phyloP scores from a whole-genome alignment of 2,888 invertebrate genomes.

The Lithophane ornitopus region DNA sequence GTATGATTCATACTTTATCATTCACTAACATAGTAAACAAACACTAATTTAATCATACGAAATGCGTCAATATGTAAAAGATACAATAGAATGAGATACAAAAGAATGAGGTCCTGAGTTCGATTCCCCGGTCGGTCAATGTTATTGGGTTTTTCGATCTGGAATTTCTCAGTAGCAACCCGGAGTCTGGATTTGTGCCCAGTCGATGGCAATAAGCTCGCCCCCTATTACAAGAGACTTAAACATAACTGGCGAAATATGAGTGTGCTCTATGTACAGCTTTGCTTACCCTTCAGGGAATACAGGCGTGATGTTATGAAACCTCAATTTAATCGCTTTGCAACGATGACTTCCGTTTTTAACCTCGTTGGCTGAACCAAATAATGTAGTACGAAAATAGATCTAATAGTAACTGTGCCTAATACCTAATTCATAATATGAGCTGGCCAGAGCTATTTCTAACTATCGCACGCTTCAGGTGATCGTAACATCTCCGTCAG shows the following conservation, averaged over 20 bases:
- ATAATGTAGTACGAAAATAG: conserved; percentile 39
- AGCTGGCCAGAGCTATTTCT: conserved; percentile 30
- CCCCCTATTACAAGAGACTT: not conserved
- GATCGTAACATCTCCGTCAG: conserved; percentile 22
- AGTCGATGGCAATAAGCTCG: not conserved
- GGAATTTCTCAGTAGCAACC: not conserved
- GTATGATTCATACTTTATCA: conserved; percentile 46
- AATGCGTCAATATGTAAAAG: conserved; percentile 17
- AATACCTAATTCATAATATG: conserved; percentile 33
- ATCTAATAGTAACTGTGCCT: conserved; percentile 7
- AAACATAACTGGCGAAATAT: not conserved
- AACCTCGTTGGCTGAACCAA: conserved; percentile 33
- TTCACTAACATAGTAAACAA: conserved; percentile 38
- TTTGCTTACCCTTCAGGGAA: not conserved
- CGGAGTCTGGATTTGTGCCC: not conserved
- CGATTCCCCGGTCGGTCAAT: not conserved
- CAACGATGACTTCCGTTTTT: conserved; percentile 14
- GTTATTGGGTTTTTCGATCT: not conserved
- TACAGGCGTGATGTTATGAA: not conserved
- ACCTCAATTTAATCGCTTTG: not conserved
- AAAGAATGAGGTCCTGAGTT: not conserved
- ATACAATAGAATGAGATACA: no score
- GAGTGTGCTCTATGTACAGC: not conserved
- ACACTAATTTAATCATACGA: conserved; percentile 26
- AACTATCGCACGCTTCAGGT: conserved; percentile 38